These are phyloP conservation scores for Halictus rubicundus DNA, from an alignment of 1,140 invertebrate species.

Conservation along the genomic window DNA sequence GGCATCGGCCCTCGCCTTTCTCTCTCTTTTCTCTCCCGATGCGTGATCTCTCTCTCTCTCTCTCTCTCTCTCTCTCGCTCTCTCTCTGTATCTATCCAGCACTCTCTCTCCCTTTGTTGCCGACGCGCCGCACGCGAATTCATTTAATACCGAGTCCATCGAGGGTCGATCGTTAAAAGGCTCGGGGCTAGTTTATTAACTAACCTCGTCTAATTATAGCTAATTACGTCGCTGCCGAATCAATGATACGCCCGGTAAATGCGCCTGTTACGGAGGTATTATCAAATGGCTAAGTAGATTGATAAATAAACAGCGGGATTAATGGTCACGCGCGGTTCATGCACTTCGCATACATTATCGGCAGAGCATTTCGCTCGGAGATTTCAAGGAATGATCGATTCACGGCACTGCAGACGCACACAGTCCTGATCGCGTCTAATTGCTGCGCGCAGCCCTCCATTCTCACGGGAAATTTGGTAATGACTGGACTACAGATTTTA, in stretches of 20 bases:
- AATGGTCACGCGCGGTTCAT: background rate
- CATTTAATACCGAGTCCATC: slow-evolving; percentile 29
- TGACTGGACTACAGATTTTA: too few species aligned
- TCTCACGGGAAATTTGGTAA: background rate
- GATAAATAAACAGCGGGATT: slow-evolving; percentile 39
- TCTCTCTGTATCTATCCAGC: background rate
- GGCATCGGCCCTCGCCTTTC: background rate
- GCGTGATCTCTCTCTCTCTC: background rate
- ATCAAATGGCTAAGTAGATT: slow-evolving; percentile 38
- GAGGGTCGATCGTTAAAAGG: slow-evolving; percentile 49
- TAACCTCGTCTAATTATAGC: slow-evolving; percentile 43
- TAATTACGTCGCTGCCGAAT: slow-evolving; percentile 46
- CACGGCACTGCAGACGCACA: background rate
- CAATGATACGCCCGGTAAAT: slow-evolving; percentile 21
- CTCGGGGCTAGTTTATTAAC: slow-evolving; percentile 51
- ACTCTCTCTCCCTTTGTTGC: background rate
- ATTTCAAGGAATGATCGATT: slow-evolving; percentile 20
- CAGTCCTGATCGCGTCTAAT: background rate
- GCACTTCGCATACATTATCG: slow-evolving; percentile 8
- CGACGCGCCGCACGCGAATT: background rate
- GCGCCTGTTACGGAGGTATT: slow-evolving; percentile 15
- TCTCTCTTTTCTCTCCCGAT: background rate
- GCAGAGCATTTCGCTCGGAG: background rate
- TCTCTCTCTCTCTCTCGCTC: background rate
- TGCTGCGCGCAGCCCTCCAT: background rate